Percentiles rank a stretch among this genome's conserved stretches.
Evolutionary conservation across 2,888 invertebrate species (phyloP).

Genomic region (Ernsta delagoae): DNA sequence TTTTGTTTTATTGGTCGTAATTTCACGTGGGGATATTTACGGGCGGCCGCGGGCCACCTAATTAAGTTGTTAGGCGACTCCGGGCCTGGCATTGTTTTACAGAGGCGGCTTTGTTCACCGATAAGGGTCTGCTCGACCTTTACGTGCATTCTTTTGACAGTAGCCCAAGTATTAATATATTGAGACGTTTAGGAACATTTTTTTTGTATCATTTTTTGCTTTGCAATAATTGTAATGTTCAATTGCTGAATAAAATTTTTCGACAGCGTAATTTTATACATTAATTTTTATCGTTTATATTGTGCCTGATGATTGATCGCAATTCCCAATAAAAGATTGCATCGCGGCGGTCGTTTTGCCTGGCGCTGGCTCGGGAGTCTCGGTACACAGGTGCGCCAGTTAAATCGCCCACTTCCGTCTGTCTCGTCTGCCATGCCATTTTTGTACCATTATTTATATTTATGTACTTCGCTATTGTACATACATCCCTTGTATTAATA

Average conservation of each 20-base stretch:
- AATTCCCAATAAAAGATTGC: constrained; percentile 34
- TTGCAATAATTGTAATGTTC: not conserved
- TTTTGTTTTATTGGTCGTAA: constrained; percentile 83
- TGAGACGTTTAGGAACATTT: not conserved
- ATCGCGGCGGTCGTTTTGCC: constrained; percentile 7
- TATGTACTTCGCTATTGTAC: too few species aligned
- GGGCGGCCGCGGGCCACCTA: constrained; percentile 80
- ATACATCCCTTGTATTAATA: not conserved
- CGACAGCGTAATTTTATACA: constrained; percentile 43
- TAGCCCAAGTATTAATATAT: constrained; percentile 53
- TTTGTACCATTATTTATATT: constrained; percentile 19
- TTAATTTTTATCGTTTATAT: constrained; percentile 27
- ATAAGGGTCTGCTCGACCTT: constrained; percentile 63
- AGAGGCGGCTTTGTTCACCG: constrained; percentile 66
- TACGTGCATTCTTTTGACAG: constrained; percentile 69
- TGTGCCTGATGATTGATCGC: constrained; percentile 32
- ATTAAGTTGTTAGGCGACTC: constrained; percentile 83
- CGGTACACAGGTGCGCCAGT: constrained; percentile 57
- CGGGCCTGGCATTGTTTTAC: constrained; percentile 75
- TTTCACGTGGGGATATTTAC: constrained; percentile 83
- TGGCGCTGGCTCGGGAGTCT: constrained; percentile 7
- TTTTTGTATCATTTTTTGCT: not conserved
- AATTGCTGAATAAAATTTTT: constrained; percentile 37
- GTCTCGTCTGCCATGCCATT: constrained; percentile 22
- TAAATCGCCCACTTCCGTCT: constrained; percentile 60